A percentile compares a stretch with the other conserved stretches of the same genome.
Evolutionary conservation across 2,113 vertebrate genomes (phyloP).

Genomic region (Ophthalmotilapia sp.): DNA sequence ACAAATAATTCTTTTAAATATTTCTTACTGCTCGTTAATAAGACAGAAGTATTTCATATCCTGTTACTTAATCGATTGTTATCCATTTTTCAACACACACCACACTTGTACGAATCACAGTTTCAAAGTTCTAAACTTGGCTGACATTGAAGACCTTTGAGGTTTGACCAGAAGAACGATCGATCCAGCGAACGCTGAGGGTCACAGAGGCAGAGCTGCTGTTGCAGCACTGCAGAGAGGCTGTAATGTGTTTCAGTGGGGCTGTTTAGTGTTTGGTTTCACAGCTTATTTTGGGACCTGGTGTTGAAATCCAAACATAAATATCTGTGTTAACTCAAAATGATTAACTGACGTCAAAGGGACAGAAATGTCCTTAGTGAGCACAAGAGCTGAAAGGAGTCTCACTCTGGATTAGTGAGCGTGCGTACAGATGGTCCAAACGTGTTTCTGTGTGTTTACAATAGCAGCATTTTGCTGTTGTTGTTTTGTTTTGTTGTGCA

Average conservation of each 20-base stretch:
- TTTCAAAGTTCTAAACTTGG: not conserved
- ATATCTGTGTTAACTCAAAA: not conserved
- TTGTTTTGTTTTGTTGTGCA: not conserved
- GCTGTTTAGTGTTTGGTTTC: not conserved
- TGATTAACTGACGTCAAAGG: not conserved
- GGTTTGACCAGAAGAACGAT: not conserved
- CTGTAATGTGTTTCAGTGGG: not conserved
- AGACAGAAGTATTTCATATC: not conserved
- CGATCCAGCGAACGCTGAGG: not conserved
- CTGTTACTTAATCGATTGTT: accelerated
- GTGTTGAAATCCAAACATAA: not conserved
- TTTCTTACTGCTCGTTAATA: not conserved
- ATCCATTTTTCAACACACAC: accelerated
- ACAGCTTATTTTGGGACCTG: not conserved
- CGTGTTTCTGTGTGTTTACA: not conserved
- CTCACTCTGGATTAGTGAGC: not conserved
- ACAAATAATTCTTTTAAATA: not conserved
- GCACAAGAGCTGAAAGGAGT: not conserved
- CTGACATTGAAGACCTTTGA: not conserved
- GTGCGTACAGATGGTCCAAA: not conserved
- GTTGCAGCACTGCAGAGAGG: not conserved
- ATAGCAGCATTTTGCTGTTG: not conserved
- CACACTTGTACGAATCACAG: not conserved
- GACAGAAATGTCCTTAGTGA: not conserved
- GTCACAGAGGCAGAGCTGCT: not conserved